These are phyloP conservation scores for Stomatorhinus walkeri DNA, from an alignment of 2,797 vertebrate species.

Conservation along the genomic window DNA sequence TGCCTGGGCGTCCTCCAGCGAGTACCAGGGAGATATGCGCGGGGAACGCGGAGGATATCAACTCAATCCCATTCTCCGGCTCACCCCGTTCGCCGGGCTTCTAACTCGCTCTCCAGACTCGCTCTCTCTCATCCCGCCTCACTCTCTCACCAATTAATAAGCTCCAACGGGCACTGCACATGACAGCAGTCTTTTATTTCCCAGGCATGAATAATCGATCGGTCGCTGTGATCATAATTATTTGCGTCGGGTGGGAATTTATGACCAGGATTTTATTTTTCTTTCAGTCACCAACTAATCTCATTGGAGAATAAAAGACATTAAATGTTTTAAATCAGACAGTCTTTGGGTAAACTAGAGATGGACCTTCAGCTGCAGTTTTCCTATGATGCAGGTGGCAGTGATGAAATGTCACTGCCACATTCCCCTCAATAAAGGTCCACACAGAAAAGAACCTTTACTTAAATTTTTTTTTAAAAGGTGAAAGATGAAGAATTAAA, in stretches of 20 bases:
- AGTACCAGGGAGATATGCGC: background rate
- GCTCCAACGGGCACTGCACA: slow-evolving; percentile 56
- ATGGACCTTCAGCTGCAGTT: background rate
- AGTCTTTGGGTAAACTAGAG: background rate
- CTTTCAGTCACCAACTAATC: background rate
- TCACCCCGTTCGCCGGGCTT: slow-evolving; percentile 22
- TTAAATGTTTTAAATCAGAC: background rate
- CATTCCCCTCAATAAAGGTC: background rate
- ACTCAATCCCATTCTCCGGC: slow-evolving; percentile 29
- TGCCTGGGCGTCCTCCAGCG: slow-evolving; percentile 4
- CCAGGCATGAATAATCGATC: slow-evolving; percentile 79
- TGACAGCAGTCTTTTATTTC: slow-evolving; percentile 50
- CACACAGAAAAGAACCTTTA: background rate
- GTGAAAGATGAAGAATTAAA: background rate
- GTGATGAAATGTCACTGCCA: background rate
- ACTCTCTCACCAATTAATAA: slow-evolving; percentile 58
- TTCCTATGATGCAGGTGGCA: background rate
- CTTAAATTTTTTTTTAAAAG: background rate
- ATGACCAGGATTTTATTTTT: background rate
- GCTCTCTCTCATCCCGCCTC: slow-evolving; percentile 43
- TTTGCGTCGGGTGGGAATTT: background rate
- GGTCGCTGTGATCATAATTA: slow-evolving; percentile 49
- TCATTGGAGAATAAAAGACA: background rate
- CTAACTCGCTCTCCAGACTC: slow-evolving; percentile 30
- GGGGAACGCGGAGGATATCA: slow-evolving; percentile 17